Evolutionary conservation across 2,888 invertebrate species (phyloP).

Genomic region (Lithodes maja): DNA sequence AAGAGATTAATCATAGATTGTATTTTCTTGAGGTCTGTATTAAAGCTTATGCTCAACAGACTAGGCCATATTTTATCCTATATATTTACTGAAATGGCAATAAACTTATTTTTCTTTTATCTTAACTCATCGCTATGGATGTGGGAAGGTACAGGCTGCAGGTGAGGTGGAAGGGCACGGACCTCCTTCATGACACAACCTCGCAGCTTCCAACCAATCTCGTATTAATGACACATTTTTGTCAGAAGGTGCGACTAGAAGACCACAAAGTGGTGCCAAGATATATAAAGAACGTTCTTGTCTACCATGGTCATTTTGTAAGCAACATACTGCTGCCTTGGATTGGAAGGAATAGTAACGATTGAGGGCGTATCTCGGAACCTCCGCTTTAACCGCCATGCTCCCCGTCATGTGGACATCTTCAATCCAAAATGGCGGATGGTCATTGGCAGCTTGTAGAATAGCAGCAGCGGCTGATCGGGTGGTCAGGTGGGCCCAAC

Average conservation of each 20-base stretch:
- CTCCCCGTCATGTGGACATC: conserved; percentile 91
- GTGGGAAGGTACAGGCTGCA: conserved; percentile 15
- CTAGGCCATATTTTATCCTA: too few species aligned
- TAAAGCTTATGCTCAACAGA: too few species aligned
- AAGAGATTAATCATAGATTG: too few species aligned
- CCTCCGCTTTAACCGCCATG: conserved; percentile 79
- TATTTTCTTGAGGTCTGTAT: too few species aligned
- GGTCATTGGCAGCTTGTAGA: conserved; percentile 74
- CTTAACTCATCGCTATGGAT: too few species aligned
- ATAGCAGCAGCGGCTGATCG: conserved; percentile 80
- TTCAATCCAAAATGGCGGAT: conserved; percentile 91
- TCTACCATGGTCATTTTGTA: background rate
- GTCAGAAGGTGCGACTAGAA: conserved; percentile 50
- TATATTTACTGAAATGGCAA: too few species aligned
- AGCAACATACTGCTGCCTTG: conserved; percentile 30
- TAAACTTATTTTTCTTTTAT: too few species aligned
- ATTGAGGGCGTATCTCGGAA: conserved; percentile 75
- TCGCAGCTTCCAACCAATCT: conserved; percentile 31
- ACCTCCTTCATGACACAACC: conserved; percentile 19
- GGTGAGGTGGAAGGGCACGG: conserved; percentile 25
- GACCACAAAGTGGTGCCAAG: conserved; percentile 23
- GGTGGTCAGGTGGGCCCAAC: conserved; percentile 88
- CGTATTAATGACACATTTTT: conserved; percentile 34
- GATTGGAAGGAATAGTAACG: conserved; percentile 78
- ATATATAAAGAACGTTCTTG: too few species aligned